phyloP scores from a whole-genome alignment of 2,113 vertebrate genomes.

The Trogon surrucura region DNA sequence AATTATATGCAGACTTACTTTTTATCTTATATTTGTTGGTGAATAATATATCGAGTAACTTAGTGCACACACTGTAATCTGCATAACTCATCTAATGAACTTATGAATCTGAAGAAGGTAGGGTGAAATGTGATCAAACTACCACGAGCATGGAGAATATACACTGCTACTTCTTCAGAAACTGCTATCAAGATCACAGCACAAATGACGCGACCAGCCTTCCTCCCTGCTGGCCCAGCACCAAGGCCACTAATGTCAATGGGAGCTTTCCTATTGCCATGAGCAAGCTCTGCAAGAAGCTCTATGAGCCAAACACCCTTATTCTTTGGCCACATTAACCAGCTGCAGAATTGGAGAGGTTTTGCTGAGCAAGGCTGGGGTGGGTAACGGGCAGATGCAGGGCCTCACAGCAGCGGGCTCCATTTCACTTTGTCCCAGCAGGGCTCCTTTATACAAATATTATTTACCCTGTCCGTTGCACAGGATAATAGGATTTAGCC shows the following conservation, averaged over 20 bases:
- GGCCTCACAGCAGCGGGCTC: rapidly evolving
- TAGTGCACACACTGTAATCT: neutral
- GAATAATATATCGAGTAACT: slow-evolving; percentile 44
- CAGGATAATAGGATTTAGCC: slow-evolving; percentile 66
- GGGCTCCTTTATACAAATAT: slow-evolving; percentile 21
- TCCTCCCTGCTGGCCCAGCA: neutral
- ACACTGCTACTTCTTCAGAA: neutral
- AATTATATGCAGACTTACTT: slow-evolving; percentile 37
- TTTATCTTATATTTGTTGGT: slow-evolving; percentile 52
- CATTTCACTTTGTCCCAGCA: neutral
- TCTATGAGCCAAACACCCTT: neutral
- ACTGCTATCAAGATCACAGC: neutral
- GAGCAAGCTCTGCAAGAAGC: neutral
- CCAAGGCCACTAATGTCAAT: neutral
- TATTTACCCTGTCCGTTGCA: slow-evolving; percentile 2
- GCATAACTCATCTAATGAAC: slow-evolving; percentile 2
- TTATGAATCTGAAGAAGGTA: slow-evolving; percentile 25
- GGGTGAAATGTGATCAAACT: slow-evolving; percentile 4
- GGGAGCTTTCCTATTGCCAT: neutral
- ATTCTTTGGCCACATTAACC: neutral
- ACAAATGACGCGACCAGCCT: neutral
- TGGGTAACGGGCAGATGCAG: rapidly evolving
- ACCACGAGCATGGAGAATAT: neutral
- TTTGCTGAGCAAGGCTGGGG: neutral
- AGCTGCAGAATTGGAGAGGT: neutral